Evolutionary conservation across 64 coral and sea anemone genomes (phyloP).

Genomic region (Pocillopora damicornis): DNA sequence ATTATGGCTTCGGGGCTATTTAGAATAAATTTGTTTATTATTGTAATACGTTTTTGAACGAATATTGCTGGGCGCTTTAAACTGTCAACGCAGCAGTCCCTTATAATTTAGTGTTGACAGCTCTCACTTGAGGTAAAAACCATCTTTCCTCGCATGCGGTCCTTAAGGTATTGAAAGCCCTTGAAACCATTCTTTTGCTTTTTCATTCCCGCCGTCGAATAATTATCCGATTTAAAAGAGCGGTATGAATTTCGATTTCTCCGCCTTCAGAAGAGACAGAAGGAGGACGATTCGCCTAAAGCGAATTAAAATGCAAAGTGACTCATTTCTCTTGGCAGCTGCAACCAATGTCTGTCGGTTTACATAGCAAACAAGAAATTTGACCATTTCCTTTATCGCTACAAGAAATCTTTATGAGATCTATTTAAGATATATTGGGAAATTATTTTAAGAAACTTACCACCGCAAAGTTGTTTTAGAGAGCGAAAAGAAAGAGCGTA

Average conservation of each 20-base stretch:
- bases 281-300: neutral
- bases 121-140: neutral
- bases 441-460: slow-evolving; percentile 19
- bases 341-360: slow-evolving; percentile 2
- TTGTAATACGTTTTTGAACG: neutral
- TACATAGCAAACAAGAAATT: slow-evolving; percentile 15
- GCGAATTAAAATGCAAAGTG: slow-evolving; percentile 31
- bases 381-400: neutral
- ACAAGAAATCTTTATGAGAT: neutral
- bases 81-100: neutral
- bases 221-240: neutral
- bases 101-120: slow-evolving; percentile 31
- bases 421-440: neutral
- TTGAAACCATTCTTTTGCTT: neutral
- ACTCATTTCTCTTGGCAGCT: neutral
- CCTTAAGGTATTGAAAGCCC: neutral
- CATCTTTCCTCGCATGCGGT: neutral
- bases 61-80: neutral
- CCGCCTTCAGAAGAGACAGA: neutral
- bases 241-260: neutral
- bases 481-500: neutral
- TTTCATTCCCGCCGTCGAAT: neutral
- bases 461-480: neutral
- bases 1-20: neutral
- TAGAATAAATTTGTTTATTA: neutral